These are phyloP conservation scores for Stegodyphus dumicola DNA, from an alignment of 1,140 invertebrate genomes.

Conservation along the genomic window DNA sequence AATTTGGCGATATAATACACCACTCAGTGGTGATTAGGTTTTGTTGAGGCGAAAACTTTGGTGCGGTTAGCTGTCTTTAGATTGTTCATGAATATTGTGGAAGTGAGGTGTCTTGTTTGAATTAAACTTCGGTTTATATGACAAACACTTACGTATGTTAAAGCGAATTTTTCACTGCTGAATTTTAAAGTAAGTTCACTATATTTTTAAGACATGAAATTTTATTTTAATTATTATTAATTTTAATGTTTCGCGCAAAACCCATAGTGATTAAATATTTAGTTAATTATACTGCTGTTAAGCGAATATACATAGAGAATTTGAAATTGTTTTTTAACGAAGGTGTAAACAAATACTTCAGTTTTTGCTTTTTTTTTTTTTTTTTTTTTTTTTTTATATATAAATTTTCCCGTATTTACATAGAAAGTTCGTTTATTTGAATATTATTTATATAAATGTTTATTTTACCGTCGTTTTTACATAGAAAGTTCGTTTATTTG, in stretches of 20 bases:
- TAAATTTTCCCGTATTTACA: no score
- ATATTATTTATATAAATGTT: no score
- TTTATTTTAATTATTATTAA: background rate
- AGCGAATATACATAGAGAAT: no score
- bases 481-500: no score
- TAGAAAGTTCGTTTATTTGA: no score
- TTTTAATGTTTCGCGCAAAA: background rate
- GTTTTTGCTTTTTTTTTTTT: no score
- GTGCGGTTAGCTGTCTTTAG: background rate
- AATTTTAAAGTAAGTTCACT: background rate
- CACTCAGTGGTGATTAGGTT: constrained; percentile 10
- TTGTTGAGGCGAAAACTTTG: constrained; percentile 9
- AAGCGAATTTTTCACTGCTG: background rate
- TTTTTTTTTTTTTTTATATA: no score
- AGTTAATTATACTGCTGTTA: no score
- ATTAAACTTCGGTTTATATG: background rate
- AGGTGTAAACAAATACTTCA: no score
- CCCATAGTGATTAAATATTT: no score
- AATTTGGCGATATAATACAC: constrained; percentile 25
- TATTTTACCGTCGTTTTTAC: no score
- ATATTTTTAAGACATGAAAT: background rate
- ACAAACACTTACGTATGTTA: background rate
- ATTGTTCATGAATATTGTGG: background rate
- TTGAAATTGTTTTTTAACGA: no score
- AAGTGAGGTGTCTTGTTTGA: background rate